Evolutionary conservation across 2,797 vertebrate genomes (phyloP).

Genomic region (Alauda arvensis): DNA sequence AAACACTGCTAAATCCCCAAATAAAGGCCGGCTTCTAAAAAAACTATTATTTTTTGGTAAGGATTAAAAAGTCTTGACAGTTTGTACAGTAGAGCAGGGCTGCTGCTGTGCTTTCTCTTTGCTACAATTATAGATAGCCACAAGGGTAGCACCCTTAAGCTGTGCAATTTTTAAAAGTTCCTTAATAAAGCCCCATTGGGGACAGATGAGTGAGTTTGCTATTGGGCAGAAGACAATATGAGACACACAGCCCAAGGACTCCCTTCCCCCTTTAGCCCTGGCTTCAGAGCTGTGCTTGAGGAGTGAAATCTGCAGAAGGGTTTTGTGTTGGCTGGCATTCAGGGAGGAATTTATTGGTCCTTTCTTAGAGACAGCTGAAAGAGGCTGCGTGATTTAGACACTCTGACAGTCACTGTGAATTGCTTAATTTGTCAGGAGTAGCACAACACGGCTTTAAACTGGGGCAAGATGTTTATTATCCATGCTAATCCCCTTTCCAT

Average conservation of each 20-base stretch:
- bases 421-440: background rate
- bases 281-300: background rate
- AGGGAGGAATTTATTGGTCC: background rate
- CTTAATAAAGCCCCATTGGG: background rate
- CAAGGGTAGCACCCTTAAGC: background rate
- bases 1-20: background rate
- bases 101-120: background rate
- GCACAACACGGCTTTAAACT: background rate
- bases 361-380: background rate
- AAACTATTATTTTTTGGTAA: background rate
- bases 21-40: background rate
- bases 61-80: background rate
- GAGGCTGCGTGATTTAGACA: background rate
- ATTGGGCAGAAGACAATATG: background rate
- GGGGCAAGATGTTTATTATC: background rate
- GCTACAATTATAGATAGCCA: accelerated
- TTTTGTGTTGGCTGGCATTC: background rate
- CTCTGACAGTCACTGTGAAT: background rate
- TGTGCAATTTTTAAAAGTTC: background rate
- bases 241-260: background rate
- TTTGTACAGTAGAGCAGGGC: background rate
- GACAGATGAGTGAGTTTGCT: background rate
- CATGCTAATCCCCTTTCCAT: background rate
- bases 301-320: background rate
- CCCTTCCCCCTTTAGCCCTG: background rate